Base-by-base conservation (phyloP, 2,888 invertebrate genomes). In the Psococerastis gibbosa region DNA sequence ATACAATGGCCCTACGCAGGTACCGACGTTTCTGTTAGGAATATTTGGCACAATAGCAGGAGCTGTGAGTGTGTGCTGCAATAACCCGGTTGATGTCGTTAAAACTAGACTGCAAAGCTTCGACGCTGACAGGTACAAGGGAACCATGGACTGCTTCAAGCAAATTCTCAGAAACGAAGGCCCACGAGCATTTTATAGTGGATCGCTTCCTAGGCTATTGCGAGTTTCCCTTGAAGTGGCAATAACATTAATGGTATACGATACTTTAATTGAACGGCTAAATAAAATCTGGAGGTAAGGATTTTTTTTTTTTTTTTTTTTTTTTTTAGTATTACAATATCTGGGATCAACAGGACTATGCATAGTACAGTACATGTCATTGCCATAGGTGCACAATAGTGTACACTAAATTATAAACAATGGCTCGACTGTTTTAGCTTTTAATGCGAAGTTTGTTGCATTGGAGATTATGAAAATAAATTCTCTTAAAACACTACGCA, bases 61-160 rank as follows among this genome's bases (percentile, higher is more conserved):
- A 47, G 95, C 95, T 22, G 84, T 83, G 2, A 94, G 92, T 11
- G 97, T 98, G 1, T 94, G 91, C 64, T 97, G 97, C 32, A 99
- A 99, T 62, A 98, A 95, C 1, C 98, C 98, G 0, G 73, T 99
- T 50, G 98, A 99, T 64, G 98, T 98, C 11, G 82, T 99, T 15
- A 99, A 99, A 67, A 98, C 98, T 2, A 70, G 98, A 50, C 95
- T 99, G 97, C 97, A 98, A 69, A 72, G 74, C 31, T 56, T 74
- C 41, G 73, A 74, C 49, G 70, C 73, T 18, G 57, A 62, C 41
- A 73, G 72, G 55, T 74, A 74, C 58, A 72, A 71, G 55, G 69
- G 67, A 55, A 73, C 73, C 2, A 54, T 65, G 43, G 70, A 74
- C 56, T 74, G 73, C 57, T 67, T 68, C 33, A 48, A 63, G 4